Evolutionary conservation across 2,888 invertebrate species (phyloP), one percentile per base, ranked within the genome.

Genomic region (Napeogenes inachia): DNA sequence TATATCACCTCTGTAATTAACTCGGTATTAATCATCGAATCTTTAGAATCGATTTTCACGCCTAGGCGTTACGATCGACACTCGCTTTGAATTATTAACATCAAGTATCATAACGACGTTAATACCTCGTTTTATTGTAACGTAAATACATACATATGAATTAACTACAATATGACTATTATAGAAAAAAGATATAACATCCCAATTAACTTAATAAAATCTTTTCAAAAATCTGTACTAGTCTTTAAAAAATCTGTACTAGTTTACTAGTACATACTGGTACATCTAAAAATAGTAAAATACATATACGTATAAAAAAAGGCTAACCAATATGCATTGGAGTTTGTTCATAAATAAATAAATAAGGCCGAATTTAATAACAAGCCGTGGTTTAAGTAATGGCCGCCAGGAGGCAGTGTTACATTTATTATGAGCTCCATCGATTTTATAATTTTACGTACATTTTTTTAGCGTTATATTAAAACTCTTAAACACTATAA

Each of bases 291-390:
- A 47, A 8, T 21, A 21, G n/a, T 21, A 38, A 38, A 38, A 38
- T 38, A 38, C 38, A 38, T 38, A 8, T 38, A 38, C 4, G 38
- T 38, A 38, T 38, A 38, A 38, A 38, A n/a, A 38, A 38, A 38
- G 5, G 30, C 50, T 50, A 50, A 50, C 50, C 21, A 50, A 50
- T 30, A 61, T 50, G 59, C 57, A 59, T 57, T 63, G 45, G 59
- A 63, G 60, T 67, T 60, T 75, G 79, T 77, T 79, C 84, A 82
- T 87, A 88, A 88, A 89, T 89, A 88, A 88, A 87, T 87, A 89
- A 89, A 88, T 88, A 88, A 85, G 81, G 79, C 82, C 85, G 85
- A 85, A 84, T 88, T 85, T 90, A 90, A 90, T 90, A 89, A 89
- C 87, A 87, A 88, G 87, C 77, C 75, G 70, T 77, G 72, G 68